A percentile compares a stretch with the other conserved stretches of the same genome.
phyloP scores from a whole-genome alignment of 2,888 invertebrate species.

The Seira ritae region DNA sequence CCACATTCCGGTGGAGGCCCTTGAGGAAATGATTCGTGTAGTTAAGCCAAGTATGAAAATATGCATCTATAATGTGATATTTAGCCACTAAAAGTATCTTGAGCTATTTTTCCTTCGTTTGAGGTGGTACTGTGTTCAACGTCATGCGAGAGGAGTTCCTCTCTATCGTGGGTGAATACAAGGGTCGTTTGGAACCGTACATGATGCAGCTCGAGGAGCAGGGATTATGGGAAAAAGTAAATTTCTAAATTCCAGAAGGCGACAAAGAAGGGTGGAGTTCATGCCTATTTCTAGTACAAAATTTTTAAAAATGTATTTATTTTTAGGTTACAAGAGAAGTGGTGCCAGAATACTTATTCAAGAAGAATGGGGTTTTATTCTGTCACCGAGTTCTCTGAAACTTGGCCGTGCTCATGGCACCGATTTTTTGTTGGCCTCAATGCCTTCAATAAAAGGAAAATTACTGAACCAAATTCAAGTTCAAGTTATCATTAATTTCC shows the following conservation, averaged over 20 bases:
- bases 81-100: too few relatives aligned
- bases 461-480: too few relatives aligned
- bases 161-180: constrained; percentile 74
- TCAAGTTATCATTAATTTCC: too few relatives aligned
- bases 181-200: constrained; percentile 74
- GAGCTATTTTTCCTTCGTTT: background rate
- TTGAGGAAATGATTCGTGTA: constrained; percentile 74
- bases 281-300: background rate
- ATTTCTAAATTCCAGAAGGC: background rate
- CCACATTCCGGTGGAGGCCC: constrained; percentile 74
- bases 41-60: constrained; percentile 74
- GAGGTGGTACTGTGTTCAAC: constrained; percentile 75
- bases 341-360: constrained; percentile 74
- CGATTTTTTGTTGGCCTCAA: too few relatives aligned
- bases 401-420: too few relatives aligned
- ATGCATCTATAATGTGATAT: background rate
- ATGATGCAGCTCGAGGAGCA: constrained; percentile 73
- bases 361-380: constrained; percentile 74
- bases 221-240: constrained; percentile 74
- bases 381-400: constrained; percentile 71
- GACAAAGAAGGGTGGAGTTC: background rate
- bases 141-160: constrained; percentile 75
- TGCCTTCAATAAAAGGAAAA: too few relatives aligned
- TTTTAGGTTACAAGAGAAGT: constrained; percentile 69
- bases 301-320: constrained; percentile 26